Evolutionary conservation across 2,888 invertebrate genomes (phyloP).

Genomic region (Brachynemurus nebulosus): DNA sequence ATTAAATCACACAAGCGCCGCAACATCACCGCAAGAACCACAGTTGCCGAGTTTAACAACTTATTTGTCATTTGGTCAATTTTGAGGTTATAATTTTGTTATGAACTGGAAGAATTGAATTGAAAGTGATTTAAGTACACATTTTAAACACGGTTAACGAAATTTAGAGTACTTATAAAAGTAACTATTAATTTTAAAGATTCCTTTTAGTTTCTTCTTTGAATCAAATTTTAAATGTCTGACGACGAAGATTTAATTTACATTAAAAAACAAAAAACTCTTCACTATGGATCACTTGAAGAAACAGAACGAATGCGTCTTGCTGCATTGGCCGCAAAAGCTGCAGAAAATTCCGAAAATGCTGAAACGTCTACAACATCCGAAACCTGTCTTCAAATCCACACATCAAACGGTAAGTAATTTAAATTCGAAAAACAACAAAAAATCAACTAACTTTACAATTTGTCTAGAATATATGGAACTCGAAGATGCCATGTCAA

Average conservation of each 20-base stretch:
- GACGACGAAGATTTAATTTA: constrained; percentile 69
- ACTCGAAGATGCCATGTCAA: constrained; percentile 71
- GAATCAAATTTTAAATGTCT: too few relatives aligned
- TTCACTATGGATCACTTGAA: constrained; percentile 85
- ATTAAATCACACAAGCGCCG: too few relatives aligned
- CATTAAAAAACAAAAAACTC: constrained; percentile 58
- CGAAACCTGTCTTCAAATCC: constrained; percentile 39
- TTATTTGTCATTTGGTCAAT: too few relatives aligned
- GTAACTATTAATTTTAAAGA: too few relatives aligned
- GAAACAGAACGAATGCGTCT: constrained; percentile 64
- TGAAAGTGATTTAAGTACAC: too few relatives aligned
- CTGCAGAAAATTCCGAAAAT: constrained; percentile 46
- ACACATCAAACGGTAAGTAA: constrained; percentile 47
- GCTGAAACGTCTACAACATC: constrained; percentile 39
- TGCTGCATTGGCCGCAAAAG: constrained; percentile 39
- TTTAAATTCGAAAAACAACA: not conserved
- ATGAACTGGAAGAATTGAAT: too few relatives aligned
- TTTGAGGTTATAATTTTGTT: too few relatives aligned
- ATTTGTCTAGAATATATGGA: constrained; percentile 60
- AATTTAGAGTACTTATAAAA: too few relatives aligned
- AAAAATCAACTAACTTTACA: not conserved
- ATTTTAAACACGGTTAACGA: too few relatives aligned
- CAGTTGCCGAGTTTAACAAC: too few relatives aligned
- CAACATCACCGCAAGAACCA: too few relatives aligned
- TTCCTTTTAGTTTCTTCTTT: too few relatives aligned